phyloP scores from a whole-genome alignment of 1,140 invertebrate species.

The Eupeodes corollae region DNA sequence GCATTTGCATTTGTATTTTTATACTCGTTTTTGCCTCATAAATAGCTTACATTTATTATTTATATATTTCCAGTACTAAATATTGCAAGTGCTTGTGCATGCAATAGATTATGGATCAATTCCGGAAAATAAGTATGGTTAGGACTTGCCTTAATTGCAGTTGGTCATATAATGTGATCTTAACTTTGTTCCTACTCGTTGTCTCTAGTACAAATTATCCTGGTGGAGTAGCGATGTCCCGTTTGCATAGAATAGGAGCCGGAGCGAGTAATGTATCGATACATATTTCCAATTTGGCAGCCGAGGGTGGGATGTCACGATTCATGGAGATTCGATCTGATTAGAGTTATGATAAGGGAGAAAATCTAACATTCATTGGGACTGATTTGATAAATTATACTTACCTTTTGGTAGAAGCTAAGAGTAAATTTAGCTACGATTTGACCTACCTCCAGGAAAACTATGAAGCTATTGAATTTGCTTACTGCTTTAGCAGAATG shows the following conservation, averaged over 20 bases:
- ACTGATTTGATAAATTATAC: constrained; percentile 58
- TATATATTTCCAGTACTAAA: constrained; percentile 93
- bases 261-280: constrained; percentile 54
- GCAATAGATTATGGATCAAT: constrained; percentile 75
- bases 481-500: constrained; percentile 73
- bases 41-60: constrained; percentile 96
- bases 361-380: constrained; percentile 53
- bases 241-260: constrained; percentile 65
- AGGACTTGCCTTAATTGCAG: constrained; percentile 50
- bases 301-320: constrained; percentile 91
- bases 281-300: constrained; percentile 82
- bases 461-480: constrained; percentile 58
- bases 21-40: constrained; percentile 94
- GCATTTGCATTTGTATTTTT: constrained; percentile 73
- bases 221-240: constrained; percentile 74
- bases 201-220: constrained; percentile 90
- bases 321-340: constrained; percentile 76
- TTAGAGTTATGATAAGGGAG: constrained; percentile 88
- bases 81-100: constrained; percentile 74
- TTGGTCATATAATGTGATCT: constrained; percentile 58
- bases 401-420: constrained; percentile 69
- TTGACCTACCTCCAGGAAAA: constrained; percentile 58
- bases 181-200: constrained; percentile 67
- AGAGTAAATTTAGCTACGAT: constrained; percentile 65
- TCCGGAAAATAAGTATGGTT: constrained; percentile 58